Base-by-base conservation (phyloP, 92 coral and sea anemone species). In the Heliopora coerulea region DNA sequence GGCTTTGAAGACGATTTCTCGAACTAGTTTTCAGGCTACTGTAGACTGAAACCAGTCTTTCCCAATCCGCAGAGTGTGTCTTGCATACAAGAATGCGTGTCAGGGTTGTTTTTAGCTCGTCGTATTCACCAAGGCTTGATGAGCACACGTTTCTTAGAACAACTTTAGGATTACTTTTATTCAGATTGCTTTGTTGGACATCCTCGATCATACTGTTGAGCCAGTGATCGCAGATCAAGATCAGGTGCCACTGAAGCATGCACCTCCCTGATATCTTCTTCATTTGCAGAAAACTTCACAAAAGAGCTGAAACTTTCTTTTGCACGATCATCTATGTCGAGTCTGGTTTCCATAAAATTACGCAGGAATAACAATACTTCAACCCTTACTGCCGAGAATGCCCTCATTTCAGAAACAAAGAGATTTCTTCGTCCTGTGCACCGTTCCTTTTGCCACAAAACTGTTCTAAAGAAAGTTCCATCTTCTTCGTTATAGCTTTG, bases 401-500 rank as follows among this genome's bases (percentile, higher is more conserved):
- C 33, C 35, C 64, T 59, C 1, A 18, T n/a, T n/a, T n/a, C n/a
- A n/a, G n/a, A n/a, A n/a, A n/a, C n/a, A n/a, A n/a, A n/a, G n/a
- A n/a, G n/a, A 26, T 59, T 59, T 26, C 35, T 26, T 8, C 20
- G 35, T 59, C 32, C 1, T 4, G 35, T 24, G 35, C 64, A 34
- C 27, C 64, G 34, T 59, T 59, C 35, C 64, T 59, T 59, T 34
- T 59, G 35, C 34, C 64, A 59, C 34, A 59, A 26, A 1, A 24
- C 37, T 24, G 4, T 59, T 14, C 32, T 34, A 59, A 24, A 59
- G 27, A 8, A 59, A 26, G 63, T 59, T 8, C 35, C 35, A 56
- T 59, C 64, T 59, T 59, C 64, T 8, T 59, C 64, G 27, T 59
- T 26, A 29, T 56, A 56, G 62, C 62, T 56, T 56, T 56, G 62